Base-by-base conservation (phyloP, 2,888 invertebrate species). In the Meghimatium bilineatum region DNA sequence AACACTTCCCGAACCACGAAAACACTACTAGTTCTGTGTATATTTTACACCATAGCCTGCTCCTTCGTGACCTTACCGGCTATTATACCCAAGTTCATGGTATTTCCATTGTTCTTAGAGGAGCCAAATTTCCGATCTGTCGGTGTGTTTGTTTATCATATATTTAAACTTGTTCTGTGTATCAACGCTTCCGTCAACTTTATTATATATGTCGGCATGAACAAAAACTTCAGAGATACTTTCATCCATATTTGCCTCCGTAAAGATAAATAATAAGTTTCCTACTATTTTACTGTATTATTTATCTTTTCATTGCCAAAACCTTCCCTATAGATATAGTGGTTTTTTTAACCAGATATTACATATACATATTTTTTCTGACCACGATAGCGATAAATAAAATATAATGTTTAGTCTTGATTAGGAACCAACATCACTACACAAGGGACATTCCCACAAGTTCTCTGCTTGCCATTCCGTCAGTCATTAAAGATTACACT, bases 141-240 rank as follows among this genome's bases (percentile, higher is more conserved):
- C 38, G 38, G 71, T 23, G 71, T 72, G 2, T 77, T 82, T 60
- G 69, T 77, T 26, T 82, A 76, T 36, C 60, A 82, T 71, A 67
- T 82, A 6, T 69, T 82, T 23, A 66, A 82, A 20, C 52, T 82
- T 12, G 56, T 69, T 12, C 69, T 82, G 3, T 77, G 77, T n/a
- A 52, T 82, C 76, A 82, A 82, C 56, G 82, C 76, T 17, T 77
- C 82, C 1, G 29, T 49, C 32, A 82, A 82, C 38, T 82, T 82
- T 52, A 36, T 77, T 38, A 82, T 82, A n/a, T 82, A 82, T 34
- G 82, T 82, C 20, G 76, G 34, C 32, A 77, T 77, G 56, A 82
- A 82, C 60, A 82, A 69, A n/a, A 76, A 82, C 26, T 82, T 82
- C 32, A 77, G 76, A 69, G 56, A 67, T 12, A 69, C 82, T 23